A percentile compares a stretch with the other conserved stretches of the same genome.
phyloP scores from a whole-genome alignment of 2,797 vertebrate species.

The Etheostoma nigrum region DNA sequence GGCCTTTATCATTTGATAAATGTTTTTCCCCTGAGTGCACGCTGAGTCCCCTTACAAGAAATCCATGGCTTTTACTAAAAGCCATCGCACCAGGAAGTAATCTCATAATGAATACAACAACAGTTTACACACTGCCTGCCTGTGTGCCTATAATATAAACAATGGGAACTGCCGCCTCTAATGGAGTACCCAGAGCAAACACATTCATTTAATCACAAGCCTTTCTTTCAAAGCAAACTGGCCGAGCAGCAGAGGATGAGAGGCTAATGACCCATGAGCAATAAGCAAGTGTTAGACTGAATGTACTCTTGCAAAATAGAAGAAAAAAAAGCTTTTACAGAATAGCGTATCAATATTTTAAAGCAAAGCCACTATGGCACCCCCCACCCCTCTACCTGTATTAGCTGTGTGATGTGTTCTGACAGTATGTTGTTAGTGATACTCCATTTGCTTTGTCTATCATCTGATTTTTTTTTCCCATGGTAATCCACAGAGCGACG shows the following conservation, averaged over 20 bases:
- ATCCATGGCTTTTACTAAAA: slow-evolving; percentile 80
- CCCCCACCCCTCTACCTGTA: slow-evolving; percentile 90
- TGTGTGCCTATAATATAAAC: slow-evolving; percentile 78
- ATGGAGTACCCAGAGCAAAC: slow-evolving; percentile 84
- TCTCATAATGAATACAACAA: slow-evolving; percentile 84
- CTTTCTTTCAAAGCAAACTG: slow-evolving; percentile 88
- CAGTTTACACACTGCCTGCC: slow-evolving; percentile 78
- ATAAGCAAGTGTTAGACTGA: slow-evolving; percentile 98
- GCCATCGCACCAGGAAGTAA: slow-evolving; percentile 79
- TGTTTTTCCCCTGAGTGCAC: slow-evolving; percentile 70
- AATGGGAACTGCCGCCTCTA: slow-evolving; percentile 74
- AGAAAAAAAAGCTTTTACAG: slow-evolving; percentile 93
- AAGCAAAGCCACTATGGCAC: slow-evolving; percentile 94
- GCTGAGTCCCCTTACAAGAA: slow-evolving; percentile 79
- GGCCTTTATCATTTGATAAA: slow-evolving; percentile 80
- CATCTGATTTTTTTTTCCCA: slow-evolving; percentile 91
- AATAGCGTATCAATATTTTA: slow-evolving; percentile 99
- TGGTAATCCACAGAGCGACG: slow-evolving; percentile 90
- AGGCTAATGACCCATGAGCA: slow-evolving; percentile 98
- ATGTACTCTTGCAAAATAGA: slow-evolving; percentile 85
- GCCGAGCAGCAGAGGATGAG: slow-evolving; percentile 90
- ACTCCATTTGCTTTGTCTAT: slow-evolving; percentile 99
- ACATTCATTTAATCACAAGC: slow-evolving; percentile 91
- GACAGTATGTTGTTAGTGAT: slow-evolving; percentile 98
- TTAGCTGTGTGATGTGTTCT: slow-evolving; percentile 98